Base-by-base conservation (phyloP, 2,797 vertebrate genomes). In the Amblyopsis hoosieri region DNA sequence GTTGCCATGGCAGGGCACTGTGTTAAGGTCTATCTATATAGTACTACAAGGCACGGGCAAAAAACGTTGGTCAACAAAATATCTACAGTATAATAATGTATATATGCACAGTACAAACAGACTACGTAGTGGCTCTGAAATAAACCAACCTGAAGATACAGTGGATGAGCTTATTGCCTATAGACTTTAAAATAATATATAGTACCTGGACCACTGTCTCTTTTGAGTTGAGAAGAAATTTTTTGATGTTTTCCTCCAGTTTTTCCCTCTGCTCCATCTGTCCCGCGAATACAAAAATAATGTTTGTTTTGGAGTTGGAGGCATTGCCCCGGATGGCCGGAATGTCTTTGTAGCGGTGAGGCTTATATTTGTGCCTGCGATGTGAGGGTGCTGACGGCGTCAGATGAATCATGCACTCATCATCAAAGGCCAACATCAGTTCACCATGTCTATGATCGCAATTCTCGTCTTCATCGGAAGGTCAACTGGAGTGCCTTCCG, bases 281-380 rank as follows among this genome's bases (percentile, higher is more conserved):
- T 54, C 57, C 17, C 10, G 15, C 54, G 7, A 13, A n/a, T 15
- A n/a, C 69, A 71, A 82, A 81, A 60, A 31, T 76, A 60, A 71
- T 87, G 85, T 90, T 90, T 90, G 75, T 87, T 80, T 88, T 87
- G 76, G 82, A 86, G 69, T 76, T 54, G 13, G 72, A 85, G 63
- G 72, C 73, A 60, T 54, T 75, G 77, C 70, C 71, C 78, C 60
- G 67, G 77, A 78, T 81, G 78, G 66, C 74, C 68, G 64, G 83
- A 85, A 78, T 86, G 69, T 82, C 79, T 90, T 76, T 87, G 80
- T 87, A 87, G 80, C 76, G 86, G 87, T 85, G 77, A 74, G 3
- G 66, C 69, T 82, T 78, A 76, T 82, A 67, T 80, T 74, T 79
- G 71, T 54, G 76, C 74, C 63, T 70, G 76, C 85, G 83, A 76